These are phyloP conservation scores for Apodemia mormo DNA, from an alignment of 2,888 invertebrate genomes.

Conservation along the genomic window DNA sequence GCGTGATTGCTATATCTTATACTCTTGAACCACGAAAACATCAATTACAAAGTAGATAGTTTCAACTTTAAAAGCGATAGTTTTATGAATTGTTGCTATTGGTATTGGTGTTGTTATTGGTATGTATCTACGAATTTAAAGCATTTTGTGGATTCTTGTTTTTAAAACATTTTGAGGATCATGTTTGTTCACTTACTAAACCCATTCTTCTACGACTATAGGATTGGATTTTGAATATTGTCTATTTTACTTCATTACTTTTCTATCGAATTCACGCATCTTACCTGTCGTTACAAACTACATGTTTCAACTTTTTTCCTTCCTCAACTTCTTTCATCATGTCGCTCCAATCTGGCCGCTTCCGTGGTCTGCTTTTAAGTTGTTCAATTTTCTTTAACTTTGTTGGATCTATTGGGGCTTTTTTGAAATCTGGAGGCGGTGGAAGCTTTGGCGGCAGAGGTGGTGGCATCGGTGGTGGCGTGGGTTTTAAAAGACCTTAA, in stretches of 20 bases:
- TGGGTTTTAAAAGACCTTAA: constrained; percentile 70
- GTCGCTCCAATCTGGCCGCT: constrained; percentile 92
- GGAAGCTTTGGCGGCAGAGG: constrained; percentile 87
- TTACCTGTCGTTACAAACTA: constrained; percentile 91
- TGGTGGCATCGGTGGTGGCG: constrained; percentile 85
- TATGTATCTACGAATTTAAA: too few relatives aligned
- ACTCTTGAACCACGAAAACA: too few relatives aligned
- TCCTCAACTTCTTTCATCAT: constrained; percentile 96
- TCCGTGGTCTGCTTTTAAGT: constrained; percentile 88
- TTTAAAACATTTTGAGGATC: too few relatives aligned
- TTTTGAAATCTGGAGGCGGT: constrained; percentile 82
- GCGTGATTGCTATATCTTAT: too few relatives aligned
- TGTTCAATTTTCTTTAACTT: constrained; percentile 87
- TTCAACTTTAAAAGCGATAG: too few relatives aligned
- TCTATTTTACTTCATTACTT: not conserved
- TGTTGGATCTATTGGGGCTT: constrained; percentile 79
- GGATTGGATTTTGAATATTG: not conserved
- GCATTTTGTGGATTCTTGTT: too few relatives aligned
- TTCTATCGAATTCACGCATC: not conserved
- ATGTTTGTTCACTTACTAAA: too few relatives aligned
- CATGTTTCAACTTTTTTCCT: constrained; percentile 89
- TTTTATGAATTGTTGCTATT: too few relatives aligned
- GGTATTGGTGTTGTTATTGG: too few relatives aligned
- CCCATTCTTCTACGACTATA: too few relatives aligned
- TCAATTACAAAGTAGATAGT: too few relatives aligned